Percentiles rank a stretch among this genome's conserved stretches.
Evolutionary conservation across 2,113 vertebrate species (phyloP).

Genomic region (Cebidichthys violaceus): DNA sequence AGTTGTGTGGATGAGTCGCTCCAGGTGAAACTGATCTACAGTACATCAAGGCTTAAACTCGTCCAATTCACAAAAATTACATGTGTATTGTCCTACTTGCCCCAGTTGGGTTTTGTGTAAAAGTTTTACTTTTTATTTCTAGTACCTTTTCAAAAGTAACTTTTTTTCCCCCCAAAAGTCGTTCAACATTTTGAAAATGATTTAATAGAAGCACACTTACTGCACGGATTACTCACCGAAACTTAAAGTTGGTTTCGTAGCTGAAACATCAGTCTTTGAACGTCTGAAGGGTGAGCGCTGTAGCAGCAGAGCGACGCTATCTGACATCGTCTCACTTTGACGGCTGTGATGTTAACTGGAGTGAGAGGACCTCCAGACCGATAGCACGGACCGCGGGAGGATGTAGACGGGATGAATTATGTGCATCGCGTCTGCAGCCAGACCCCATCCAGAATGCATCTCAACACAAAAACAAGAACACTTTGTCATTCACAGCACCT

Average conservation of each 20-base stretch:
- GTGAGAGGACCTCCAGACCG: neutral
- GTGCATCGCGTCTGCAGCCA: constrained; percentile 5
- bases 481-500: neutral
- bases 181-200: neutral
- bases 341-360: constrained; percentile 2
- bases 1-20: neutral
- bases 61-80: neutral
- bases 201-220: neutral
- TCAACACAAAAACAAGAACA: neutral
- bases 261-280: neutral
- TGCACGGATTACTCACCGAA: neutral
- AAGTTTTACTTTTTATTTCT: neutral
- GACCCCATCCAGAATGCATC: constrained; percentile 17
- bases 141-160: neutral
- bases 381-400: neutral
- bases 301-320: neutral
- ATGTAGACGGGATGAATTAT: neutral
- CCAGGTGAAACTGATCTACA: neutral
- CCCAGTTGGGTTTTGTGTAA: neutral
- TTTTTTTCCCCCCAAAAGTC: too few relatives aligned
- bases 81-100: too few relatives aligned
- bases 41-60: neutral
- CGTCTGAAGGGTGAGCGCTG: neutral
- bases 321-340: neutral
- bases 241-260: too few relatives aligned